Evolutionary conservation across 2,113 vertebrate species (phyloP).

Genomic region (Agelaius tricolor): DNA sequence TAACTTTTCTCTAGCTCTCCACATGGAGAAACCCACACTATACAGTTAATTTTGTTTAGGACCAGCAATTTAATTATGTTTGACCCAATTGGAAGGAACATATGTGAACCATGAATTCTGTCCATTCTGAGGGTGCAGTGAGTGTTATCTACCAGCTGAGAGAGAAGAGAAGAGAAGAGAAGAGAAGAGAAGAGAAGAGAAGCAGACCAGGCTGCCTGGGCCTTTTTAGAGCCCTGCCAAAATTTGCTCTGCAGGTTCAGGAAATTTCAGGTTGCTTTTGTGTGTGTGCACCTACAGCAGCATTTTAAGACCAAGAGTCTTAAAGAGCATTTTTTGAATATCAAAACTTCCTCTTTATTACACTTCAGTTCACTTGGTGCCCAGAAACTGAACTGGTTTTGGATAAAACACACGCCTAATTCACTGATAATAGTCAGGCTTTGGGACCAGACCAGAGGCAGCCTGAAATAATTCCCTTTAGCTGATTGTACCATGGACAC

Average conservation of each 20-base stretch:
- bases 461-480: background rate
- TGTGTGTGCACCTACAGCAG: background rate
- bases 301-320: background rate
- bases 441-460: background rate
- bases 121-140: background rate
- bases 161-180: too few species aligned
- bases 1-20: background rate
- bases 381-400: background rate
- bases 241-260: background rate
- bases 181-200: too few species aligned
- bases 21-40: background rate
- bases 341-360: background rate
- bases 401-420: background rate
- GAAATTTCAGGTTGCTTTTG: background rate
- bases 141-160: background rate
- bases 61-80: background rate
- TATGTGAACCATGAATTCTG: rapidly evolving
- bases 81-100: rapidly evolving
- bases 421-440: background rate
- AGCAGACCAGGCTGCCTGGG: background rate
- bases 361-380: background rate
- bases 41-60: background rate
- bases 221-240: background rate
- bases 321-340: background rate
- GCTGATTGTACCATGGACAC: background rate